Evolutionary conservation across 2,888 invertebrate species (phyloP).

Genomic region (Drosophila nr. perissopoda): DNA sequence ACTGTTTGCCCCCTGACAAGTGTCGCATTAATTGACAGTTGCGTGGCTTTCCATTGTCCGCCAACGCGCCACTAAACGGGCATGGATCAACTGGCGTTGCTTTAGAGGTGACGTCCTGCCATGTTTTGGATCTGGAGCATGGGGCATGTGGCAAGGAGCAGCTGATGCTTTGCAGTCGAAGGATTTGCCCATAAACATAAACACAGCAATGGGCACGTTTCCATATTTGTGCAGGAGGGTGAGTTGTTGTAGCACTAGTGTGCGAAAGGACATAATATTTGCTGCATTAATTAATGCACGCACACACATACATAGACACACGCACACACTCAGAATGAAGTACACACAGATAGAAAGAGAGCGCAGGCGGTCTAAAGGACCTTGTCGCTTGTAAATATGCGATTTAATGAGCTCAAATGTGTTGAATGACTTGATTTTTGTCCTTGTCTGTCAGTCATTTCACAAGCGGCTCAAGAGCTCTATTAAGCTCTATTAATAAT

Average conservation of each 20-base stretch:
- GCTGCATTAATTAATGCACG: constrained; percentile 67
- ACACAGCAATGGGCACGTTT: constrained; percentile 56
- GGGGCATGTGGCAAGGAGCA: not conserved
- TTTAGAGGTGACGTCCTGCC: constrained; percentile 20
- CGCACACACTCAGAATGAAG: constrained; percentile 1
- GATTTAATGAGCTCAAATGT: constrained; percentile 63
- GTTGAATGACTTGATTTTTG: constrained; percentile 52
- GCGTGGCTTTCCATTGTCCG: constrained; percentile 55
- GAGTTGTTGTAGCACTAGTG: constrained; percentile 22
- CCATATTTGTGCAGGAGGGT: constrained; percentile 35
- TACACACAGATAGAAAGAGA: constrained; percentile 5
- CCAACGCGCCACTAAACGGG: constrained; percentile 49
- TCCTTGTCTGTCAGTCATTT: constrained; percentile 16
- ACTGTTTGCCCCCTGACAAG: constrained; percentile 48
- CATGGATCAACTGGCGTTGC: constrained; percentile 39
- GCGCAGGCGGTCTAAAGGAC: not conserved
- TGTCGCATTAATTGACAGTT: constrained; percentile 63
- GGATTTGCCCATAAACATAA: constrained; percentile 55
- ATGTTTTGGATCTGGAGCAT: constrained; percentile 4
- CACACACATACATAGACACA: constrained; percentile 13
- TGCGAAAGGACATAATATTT: constrained; percentile 68
- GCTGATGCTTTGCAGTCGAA: constrained; percentile 29
- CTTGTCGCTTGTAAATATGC: constrained; percentile 36
- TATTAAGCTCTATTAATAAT: constrained; percentile 34
- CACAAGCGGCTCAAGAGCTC: constrained; percentile 17